These are phyloP conservation scores for Lepisosteus osseus DNA, from an alignment of 2,113 vertebrate genomes.

Conservation along the genomic window DNA sequence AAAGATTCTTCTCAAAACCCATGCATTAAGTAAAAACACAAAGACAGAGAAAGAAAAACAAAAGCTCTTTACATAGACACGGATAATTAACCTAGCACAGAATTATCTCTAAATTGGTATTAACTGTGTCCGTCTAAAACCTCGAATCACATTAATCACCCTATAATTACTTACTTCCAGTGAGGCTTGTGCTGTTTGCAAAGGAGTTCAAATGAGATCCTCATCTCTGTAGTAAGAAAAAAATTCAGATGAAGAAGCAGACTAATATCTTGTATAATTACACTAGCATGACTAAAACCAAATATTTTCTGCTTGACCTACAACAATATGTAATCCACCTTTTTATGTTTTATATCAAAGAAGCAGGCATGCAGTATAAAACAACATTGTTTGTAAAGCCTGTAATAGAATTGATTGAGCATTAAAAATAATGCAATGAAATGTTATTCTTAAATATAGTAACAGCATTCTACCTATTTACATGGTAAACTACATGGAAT, in stretches of 20 bases:
- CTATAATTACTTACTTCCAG: constrained; percentile 8
- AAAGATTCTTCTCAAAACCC: neutral
- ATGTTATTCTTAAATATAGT: too few relatives aligned
- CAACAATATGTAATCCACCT: neutral
- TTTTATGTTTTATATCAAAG: neutral
- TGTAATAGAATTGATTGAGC: too few relatives aligned
- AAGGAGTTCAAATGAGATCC: constrained; percentile 1
- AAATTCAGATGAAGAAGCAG: constrained; percentile 4
- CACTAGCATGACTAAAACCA: neutral
- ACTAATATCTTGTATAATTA: neutral
- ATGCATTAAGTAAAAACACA: constrained; percentile 5
- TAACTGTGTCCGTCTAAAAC: constrained; percentile 12
- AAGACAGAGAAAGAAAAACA: neutral
- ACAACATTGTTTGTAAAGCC: too few relatives aligned
- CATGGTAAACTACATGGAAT: too few relatives aligned
- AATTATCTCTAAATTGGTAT: constrained; percentile 12
- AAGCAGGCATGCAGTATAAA: neutral
- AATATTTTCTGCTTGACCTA: neutral
- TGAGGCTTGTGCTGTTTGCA: constrained; percentile 1
- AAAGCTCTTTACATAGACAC: constrained; percentile 8
- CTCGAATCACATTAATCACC: constrained; percentile 8
- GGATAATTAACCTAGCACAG: neutral
- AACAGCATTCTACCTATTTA: too few relatives aligned
- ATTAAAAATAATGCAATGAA: too few relatives aligned
- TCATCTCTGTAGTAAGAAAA: neutral